Base-by-base conservation (phyloP, 2,888 invertebrate species). In the Drosophila subsilvestris region DNA sequence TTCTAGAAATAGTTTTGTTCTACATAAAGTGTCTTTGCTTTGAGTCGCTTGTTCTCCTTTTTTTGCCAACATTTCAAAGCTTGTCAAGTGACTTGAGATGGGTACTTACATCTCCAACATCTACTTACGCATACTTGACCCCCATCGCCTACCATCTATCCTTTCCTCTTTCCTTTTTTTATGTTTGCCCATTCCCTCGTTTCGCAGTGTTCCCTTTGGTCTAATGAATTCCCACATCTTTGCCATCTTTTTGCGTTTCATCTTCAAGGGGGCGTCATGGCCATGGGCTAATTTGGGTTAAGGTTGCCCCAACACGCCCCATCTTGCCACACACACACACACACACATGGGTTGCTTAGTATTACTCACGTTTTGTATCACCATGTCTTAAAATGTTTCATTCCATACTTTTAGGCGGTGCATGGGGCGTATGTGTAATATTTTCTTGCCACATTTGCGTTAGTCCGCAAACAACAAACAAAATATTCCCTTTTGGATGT, bases 271-370 rank as follows among this genome's bases (percentile, higher is more conserved):
- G 47, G 43, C 55, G 68, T 20, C 68, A 56, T 68, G 67, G 70
- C 67, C 71, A 47, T 70, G 67, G 67, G 67, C 67, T 68, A 68
- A 68, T 68, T 70, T 68, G 71, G 70, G 70, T 48, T 50, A 68
- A 68, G 71, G 71, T 59, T 59, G 47, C 60, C 29, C 18, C 50
- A 70, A 53, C 70, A 47, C 68, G 32, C 42, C 55, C 68, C 60
- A 68, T 71, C 51, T 37, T 37, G 42, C 48, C 73, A 14, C 44
- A 50, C 61, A 22, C 25, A 56, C 73, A 63, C 73, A 14, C 44
- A 50, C 61, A 22, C 25, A 56, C 73, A 63, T 63, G 54, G 62
- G 49, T 25, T 27, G 43, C 54, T 63, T 50, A 44, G 54, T 42
- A 50, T 72, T 29, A 59, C 59, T 59, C 53, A 48, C 29, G 58